Evolutionary conservation across 2,888 invertebrate species (phyloP).

Genomic region (Epistrophe eligans): DNA sequence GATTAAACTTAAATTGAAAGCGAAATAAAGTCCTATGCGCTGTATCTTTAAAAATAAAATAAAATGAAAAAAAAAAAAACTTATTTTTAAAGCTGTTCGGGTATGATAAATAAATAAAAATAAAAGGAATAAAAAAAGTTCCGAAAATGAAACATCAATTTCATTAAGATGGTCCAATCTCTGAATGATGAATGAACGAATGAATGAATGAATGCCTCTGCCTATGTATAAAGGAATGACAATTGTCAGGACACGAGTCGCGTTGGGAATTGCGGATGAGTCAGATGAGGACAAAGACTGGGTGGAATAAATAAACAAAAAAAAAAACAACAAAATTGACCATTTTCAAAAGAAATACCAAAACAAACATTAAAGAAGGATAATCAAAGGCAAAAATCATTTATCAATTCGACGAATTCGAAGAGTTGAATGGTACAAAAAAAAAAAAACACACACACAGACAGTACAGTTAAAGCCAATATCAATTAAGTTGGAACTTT

Average conservation of each 20-base stretch:
- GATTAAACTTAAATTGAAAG: conserved; percentile 53
- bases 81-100: conserved; percentile 15
- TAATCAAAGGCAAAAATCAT: conserved; percentile 32
- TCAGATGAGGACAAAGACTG: not conserved
- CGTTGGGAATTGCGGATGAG: conserved; percentile 18
- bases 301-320: not conserved
- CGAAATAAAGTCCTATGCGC: conserved; percentile 32
- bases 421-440: not conserved
- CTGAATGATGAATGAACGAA: conserved; percentile 58
- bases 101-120: conserved; percentile 3
- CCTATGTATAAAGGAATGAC: conserved; percentile 3
- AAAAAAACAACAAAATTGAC: not conserved
- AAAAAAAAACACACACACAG: not conserved
- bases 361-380: not conserved
- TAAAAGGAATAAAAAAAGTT: conserved; percentile 30
- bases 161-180: conserved; percentile 48
- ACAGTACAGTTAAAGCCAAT: not conserved
- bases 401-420: conserved; percentile 27
- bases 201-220: conserved; percentile 29
- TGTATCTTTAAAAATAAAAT: conserved; percentile 39
- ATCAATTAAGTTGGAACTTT: conserved; percentile 17
- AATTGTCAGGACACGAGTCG: conserved; percentile 50
- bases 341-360: not conserved
- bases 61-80: not conserved
- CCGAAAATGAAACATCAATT: conserved; percentile 58